Base-by-base conservation (phyloP, 2,888 invertebrate species). In the Eutolmus rufibarbis region DNA sequence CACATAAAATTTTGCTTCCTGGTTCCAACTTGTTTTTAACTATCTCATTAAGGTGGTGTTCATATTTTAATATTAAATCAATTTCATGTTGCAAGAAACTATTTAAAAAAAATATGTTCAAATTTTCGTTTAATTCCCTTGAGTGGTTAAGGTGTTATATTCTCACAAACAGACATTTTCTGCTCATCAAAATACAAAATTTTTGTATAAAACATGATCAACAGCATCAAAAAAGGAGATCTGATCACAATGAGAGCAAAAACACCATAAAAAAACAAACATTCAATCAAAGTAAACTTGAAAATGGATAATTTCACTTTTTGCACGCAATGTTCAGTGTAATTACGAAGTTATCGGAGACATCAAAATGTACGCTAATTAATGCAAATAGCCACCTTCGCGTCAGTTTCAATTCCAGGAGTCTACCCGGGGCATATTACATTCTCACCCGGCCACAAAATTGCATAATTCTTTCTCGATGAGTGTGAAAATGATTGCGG, bases 401-500 rank as follows among this genome's bases (percentile, higher is more conserved):
- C 31, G 14, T 43, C 43, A 78, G 9, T 40, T 78, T 40, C 31
- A n/a, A 79, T 56, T 46, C 23, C 79, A 40, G 28, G 43, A 78
- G 19, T 12, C 3, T 14, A 14, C 66, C 2, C 2, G 8, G 12
- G 23, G 66, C 12, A 23, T 23, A 56, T 28, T 74, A 28, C 43
- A 19, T 79, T 79, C 79, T 79, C 51, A 79, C 79, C 79, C 56
- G 79, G 23, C 28, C 14, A 79, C n/a, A 5, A 19, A 46, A 31
- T 84, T 84, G 40, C 82, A 84, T 84, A 84, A 84, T 57, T 37
- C 37, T 37, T 28, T 19, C 5, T 9, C 34, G 31, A 56, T 31
- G 66, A 84, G 82, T 84, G 82, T 66, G 82, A 84, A 84, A 84
- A 84, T 84, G 37, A 84, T 84, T 84, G 66, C 82, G 37, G 40